phyloP scores from a whole-genome alignment of 2,797 vertebrate genomes.

The Acomys russatus region DNA sequence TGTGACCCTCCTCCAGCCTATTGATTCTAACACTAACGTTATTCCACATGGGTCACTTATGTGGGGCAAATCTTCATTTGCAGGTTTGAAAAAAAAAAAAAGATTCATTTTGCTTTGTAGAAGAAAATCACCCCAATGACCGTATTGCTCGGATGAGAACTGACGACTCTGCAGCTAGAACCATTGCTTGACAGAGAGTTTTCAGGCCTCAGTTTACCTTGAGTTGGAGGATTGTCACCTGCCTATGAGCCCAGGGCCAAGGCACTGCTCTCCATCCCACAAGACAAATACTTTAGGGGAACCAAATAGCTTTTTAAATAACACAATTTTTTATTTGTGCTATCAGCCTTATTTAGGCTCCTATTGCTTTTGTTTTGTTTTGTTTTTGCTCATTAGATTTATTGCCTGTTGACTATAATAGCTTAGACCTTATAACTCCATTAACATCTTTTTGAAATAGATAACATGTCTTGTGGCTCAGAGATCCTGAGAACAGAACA shows the following conservation, averaged over 20 bases:
- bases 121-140: not conserved
- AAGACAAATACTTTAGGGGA: conserved; percentile 7
- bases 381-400: conserved; percentile 44
- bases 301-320: not conserved
- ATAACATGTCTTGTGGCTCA: conserved; percentile 51
- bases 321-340: not conserved
- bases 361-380: conserved; percentile 40
- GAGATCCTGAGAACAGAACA: conserved; percentile 29
- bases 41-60: not conserved
- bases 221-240: not conserved
- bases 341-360: conserved; percentile 36
- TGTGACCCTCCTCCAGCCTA: not conserved
- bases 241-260: not conserved
- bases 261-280: too few species aligned
- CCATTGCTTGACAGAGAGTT: not conserved
- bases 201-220: not conserved
- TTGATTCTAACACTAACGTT: not conserved
- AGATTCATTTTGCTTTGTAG: not conserved
- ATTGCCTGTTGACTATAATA: conserved; percentile 29
- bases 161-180: not conserved
- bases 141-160: not conserved
- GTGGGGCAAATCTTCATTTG: not conserved
- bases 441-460: conserved; percentile 52
- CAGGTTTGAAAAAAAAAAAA: not conserved
- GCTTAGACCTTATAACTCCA: conserved; percentile 42